Conservation (phyloP, 2,113 vertebrate species). For the Romanogobio albipinnatus region DNA sequence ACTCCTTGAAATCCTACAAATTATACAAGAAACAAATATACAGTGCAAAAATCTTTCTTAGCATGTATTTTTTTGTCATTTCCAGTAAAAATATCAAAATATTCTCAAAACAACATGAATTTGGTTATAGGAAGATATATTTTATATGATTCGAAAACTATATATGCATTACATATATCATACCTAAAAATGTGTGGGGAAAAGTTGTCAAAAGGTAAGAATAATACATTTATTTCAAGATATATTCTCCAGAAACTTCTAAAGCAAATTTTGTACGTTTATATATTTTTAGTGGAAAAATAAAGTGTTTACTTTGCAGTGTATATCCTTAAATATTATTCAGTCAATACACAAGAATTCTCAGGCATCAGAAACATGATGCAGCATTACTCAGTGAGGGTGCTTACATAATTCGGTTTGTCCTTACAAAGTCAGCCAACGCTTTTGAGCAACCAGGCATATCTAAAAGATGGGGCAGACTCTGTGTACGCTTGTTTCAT, state of each 20-base stretch:
- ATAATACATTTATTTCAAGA: background rate
- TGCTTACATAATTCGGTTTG: constrained; percentile 51
- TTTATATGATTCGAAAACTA: background rate
- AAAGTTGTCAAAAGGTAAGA: background rate
- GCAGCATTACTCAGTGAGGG: constrained; percentile 18
- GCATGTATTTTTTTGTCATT: background rate
- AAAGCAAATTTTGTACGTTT: background rate
- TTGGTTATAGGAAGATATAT: background rate
- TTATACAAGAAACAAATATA: background rate
- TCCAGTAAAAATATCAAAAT: background rate
- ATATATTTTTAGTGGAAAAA: too few relatives aligned
- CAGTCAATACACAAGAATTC: background rate
- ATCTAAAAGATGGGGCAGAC: constrained; percentile 37
- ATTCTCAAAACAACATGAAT: background rate
- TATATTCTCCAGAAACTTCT: background rate
- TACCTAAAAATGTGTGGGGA: background rate
- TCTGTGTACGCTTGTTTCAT: constrained; percentile 17
- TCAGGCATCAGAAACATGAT: constrained; percentile 24
- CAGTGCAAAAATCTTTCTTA: background rate
- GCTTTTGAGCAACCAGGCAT: constrained; percentile 38
- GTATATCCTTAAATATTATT: background rate
- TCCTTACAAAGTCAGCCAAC: constrained; percentile 45
- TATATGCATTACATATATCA: background rate
- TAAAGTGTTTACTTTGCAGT: background rate
- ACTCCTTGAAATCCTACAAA: background rate